Evolutionary conservation across 2,888 invertebrate genomes (phyloP).

Genomic region (Drosophila ustulata): DNA sequence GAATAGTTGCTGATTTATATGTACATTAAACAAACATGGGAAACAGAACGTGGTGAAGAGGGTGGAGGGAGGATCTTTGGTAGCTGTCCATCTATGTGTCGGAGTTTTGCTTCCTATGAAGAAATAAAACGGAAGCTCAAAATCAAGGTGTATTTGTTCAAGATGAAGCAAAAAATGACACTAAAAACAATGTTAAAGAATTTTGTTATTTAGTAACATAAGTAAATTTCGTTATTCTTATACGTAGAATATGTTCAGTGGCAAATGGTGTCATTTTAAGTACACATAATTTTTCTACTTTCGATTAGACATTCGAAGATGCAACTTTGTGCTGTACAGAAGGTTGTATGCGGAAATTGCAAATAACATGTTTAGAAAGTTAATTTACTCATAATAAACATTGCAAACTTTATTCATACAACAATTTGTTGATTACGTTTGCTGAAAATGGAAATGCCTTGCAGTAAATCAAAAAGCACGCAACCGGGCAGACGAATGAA

Average conservation of each 20-base stretch:
- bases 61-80: conserved; percentile 34
- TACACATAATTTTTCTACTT: too few species aligned
- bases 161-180: conserved; percentile 8
- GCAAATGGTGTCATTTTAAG: too few species aligned
- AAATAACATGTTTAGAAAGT: conserved; percentile 52
- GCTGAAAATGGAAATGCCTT: conserved; percentile 44
- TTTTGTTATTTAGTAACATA: too few species aligned
- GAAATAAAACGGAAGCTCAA: conserved; percentile 61
- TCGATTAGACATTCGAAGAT: too few species aligned
- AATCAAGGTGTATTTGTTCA: conserved; percentile 35
- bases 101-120: conserved; percentile 30
- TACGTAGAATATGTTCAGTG: too few species aligned
- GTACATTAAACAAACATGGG: conserved; percentile 40
- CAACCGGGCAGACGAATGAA: conserved; percentile 37
- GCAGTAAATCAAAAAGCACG: conserved; percentile 52
- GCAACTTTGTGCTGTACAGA: too few species aligned
- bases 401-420: conserved; percentile 14
- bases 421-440: conserved; percentile 26
- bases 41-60: conserved; percentile 9
- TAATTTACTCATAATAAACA: conserved; percentile 50
- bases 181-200: neutral
- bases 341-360: conserved; percentile 48
- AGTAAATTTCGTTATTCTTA: too few species aligned
- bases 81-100: conserved; percentile 56
- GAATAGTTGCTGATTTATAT: conserved; percentile 37